Evolutionary conservation across 2,888 invertebrate genomes (phyloP), one percentile per base, ranked within the genome.

Genomic region (Amblyjoppa proteus): DNA sequence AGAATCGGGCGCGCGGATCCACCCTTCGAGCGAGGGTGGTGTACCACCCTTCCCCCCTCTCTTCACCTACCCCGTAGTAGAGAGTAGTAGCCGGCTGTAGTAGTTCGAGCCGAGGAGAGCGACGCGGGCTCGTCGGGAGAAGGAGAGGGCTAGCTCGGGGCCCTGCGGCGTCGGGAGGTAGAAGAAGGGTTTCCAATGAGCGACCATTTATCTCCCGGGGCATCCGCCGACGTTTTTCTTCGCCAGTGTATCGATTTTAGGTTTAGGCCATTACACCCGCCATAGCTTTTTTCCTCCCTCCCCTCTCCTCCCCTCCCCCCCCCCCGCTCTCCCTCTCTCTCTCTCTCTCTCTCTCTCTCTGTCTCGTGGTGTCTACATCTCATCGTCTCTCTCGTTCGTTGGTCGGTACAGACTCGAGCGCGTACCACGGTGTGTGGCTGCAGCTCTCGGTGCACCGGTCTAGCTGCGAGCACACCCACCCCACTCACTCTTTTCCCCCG

Each of bases 151-250:
- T 64, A 80, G 69, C 71, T 69, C 77, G 31, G 81, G 76, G 81
- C 77, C 85, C 84, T 86, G 87, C 82, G 86, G 85, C 81, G 83
- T 84, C 84, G 84, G 71, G 86, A 87, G 87, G 89, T 84, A 89
- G 89, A 89, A 89, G 89, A 41, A 41, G 41, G 89, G 88, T 90
- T 91, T 91, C 90, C 91, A 91, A 91, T 91, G 91, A 91, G 90
- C 90, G 89, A 89, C 90, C 91, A 91, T 91, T 91, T 91, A 91
- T 91, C 91, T 91, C 90, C 89, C 90, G 90, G 90, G 90, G 90
- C 90, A 90, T 91, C 90, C 91, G 89, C 90, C 91, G 91, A 91
- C 91, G 89, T 91, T 90, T 91, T 90, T 91, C 89, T 90, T 89
- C 89, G 89, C 87, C 89, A 89, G 88, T 90, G 91, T 91, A 91